A percentile compares a stretch with the other conserved stretches of the same genome.
Conservation (phyloP, 2,888 invertebrate species). For the Osmoderma eremita region DNA sequence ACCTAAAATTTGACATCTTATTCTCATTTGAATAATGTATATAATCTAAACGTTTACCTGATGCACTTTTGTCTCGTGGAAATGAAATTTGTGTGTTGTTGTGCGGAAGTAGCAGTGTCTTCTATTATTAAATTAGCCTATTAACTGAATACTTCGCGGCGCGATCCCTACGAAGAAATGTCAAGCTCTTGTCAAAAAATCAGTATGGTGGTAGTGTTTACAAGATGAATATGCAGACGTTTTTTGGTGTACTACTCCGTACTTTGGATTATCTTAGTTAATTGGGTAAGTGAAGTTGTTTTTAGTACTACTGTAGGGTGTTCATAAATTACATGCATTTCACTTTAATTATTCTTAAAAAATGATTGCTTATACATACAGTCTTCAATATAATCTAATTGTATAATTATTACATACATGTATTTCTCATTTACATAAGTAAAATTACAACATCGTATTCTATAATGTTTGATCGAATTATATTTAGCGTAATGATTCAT, state of each 20-base stretch:
- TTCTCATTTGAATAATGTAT: conserved; percentile 2
- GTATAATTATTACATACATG: too few relatives aligned
- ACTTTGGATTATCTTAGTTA: conserved; percentile 25
- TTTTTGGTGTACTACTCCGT: conserved; percentile 20
- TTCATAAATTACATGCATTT: too few relatives aligned
- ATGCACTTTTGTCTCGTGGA: neutral
- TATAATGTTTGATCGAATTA: too few relatives aligned
- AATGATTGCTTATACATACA: too few relatives aligned
- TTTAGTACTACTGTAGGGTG: neutral
- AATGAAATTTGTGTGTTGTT: neutral
- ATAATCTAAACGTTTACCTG: conserved; percentile 11
- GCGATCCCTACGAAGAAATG: conserved; percentile 42
- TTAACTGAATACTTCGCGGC: neutral
- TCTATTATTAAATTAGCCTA: conserved; percentile 8
- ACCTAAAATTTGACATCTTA: conserved; percentile 43
- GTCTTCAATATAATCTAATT: too few relatives aligned
- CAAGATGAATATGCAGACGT: conserved; percentile 40
- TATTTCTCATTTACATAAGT: too few relatives aligned
- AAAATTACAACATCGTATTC: too few relatives aligned
- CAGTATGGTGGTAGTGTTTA: conserved; percentile 45
- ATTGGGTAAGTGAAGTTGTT: conserved; percentile 12
- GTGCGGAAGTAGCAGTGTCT: conserved; percentile 15
- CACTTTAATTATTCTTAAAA: too few relatives aligned
- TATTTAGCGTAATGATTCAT: too few relatives aligned
- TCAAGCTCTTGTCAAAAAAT: conserved; percentile 44